Evolutionary conservation across 1,140 invertebrate species (phyloP).

Genomic region (Micrasema longulum): DNA sequence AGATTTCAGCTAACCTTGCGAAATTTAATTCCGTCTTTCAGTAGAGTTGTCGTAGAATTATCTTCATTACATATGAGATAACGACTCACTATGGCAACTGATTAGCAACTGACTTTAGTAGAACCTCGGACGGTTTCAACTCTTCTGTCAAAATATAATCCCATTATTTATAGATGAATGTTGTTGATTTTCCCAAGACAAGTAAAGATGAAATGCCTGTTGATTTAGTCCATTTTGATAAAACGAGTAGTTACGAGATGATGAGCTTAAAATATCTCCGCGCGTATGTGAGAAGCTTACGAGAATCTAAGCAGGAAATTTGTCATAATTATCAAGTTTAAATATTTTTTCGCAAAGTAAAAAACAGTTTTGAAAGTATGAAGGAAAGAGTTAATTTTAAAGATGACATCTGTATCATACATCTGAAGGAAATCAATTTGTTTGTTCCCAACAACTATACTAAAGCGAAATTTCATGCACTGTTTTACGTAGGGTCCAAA

Average conservation of each 20-base stretch:
- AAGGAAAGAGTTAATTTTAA: background rate
- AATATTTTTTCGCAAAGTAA: background rate
- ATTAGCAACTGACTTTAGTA: background rate
- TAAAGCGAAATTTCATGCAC: no score
- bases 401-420: no score
- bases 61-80: background rate
- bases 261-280: slow-evolving; percentile 9
- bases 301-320: background rate
- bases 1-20: background rate
- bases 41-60: background rate
- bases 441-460: no score
- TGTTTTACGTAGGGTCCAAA: no score
- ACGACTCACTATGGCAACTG: background rate
- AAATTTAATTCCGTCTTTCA: background rate
- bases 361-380: background rate
- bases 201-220: background rate
- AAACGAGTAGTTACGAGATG: slow-evolving; percentile 12
- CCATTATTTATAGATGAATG: no score
- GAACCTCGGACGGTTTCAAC: background rate
- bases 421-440: no score
- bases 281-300: background rate
- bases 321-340: no score
- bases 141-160: slow-evolving; percentile 11
- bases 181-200: no score
- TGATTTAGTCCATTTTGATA: slow-evolving; percentile 11